These are phyloP conservation scores for Stegodyphus mimosarum DNA, from an alignment of 1,140 invertebrate genomes.

Conservation along the genomic window DNA sequence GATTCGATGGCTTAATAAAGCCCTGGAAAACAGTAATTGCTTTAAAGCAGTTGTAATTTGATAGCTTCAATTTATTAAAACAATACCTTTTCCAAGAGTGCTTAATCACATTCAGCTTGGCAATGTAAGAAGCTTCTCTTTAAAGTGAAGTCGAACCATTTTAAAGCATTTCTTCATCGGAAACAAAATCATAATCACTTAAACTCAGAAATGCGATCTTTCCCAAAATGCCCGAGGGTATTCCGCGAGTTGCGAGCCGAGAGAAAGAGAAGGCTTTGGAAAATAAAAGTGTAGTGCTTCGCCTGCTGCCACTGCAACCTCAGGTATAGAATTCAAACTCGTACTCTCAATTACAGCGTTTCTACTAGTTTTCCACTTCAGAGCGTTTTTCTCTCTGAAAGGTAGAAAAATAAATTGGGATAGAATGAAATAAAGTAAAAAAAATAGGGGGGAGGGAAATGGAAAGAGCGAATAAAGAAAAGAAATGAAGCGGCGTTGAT, in stretches of 20 bases:
- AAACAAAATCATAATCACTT: too few species aligned
- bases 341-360: conserved; percentile 42
- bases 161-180: too few species aligned
- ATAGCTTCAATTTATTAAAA: too few species aligned
- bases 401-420: not conserved
- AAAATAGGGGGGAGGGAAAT: not conserved
- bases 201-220: too few species aligned
- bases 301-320: conserved; percentile 2
- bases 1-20: too few species aligned
- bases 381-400: conserved; percentile 4
- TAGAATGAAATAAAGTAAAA: conserved; percentile 7
- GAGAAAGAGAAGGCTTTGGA: not conserved
- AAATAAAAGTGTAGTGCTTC: not conserved
- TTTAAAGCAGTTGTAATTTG: too few species aligned
- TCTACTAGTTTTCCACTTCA: conserved; percentile 40
- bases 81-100: too few species aligned
- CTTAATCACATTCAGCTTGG: too few species aligned
- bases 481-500: conserved; percentile 24
- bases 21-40: too few species aligned
- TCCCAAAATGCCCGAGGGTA: too few species aligned
- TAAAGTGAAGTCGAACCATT: too few species aligned
- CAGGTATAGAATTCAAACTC: conserved; percentile 48
- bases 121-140: too few species aligned
- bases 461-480: not conserved
- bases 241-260: not conserved